Base-by-base conservation (phyloP, 2,888 invertebrate species). In the Thereva nobilitata region DNA sequence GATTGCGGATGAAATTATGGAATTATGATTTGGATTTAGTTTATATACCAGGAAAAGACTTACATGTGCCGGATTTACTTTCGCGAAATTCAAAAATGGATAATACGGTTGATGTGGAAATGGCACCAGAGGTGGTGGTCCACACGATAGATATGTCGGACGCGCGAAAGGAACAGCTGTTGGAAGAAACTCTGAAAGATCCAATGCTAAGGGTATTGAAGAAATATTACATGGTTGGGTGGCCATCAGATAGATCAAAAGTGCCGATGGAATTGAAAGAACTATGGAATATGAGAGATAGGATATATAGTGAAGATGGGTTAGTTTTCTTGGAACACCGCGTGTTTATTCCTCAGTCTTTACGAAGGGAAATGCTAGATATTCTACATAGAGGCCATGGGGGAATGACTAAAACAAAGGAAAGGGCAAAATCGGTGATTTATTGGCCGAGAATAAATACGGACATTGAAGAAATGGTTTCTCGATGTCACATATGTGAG, bases 1-100 rank as follows among this genome's bases (percentile, higher is more conserved):
- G 70, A 57, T 70, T 74, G 71, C 71, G 72, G 40, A n/a, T 74
- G 5, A 73, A 73, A 68, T 42, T 73, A 8, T 57, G 71, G 50
- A 71, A 69, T 66, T 73, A 72, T 68, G 64, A 73, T 4, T 68
- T 72, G 34, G 67, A 68, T 42, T 50, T 73, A 23, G 50, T 50
- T 38, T 72, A 72, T 64, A 42, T 71, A 2, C 72, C 72, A 9
- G 72, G 72, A 41, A 67, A 67, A 67, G 49, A 68, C 23, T 67
- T 72, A 54, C 71, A 61, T 67, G 67, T 72, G 34, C 71, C 71
- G 6, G 73, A 73, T 57, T 64, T 67, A 57, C 34, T 68, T 42
- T 63, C 72, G 64, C 38, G 67, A 64, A 10, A 69, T 69, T 44
- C 67, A 55, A 66, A 52, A 9, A 9, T 37, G 45, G 64, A 66